Evolutionary conservation across 2,888 invertebrate species (phyloP).

Genomic region (Aphidoletes aphidimyza): DNA sequence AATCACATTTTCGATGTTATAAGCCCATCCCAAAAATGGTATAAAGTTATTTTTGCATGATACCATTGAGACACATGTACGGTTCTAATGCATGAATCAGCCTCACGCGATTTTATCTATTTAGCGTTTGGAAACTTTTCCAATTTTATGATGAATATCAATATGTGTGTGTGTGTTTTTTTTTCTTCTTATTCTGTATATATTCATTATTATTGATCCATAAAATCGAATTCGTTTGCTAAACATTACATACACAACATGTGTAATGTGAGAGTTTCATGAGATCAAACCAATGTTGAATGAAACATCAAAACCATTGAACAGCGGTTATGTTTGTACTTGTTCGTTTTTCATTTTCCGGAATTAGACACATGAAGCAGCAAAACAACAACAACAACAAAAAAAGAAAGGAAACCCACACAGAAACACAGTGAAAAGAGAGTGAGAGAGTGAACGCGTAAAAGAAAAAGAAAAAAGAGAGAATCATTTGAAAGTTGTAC

Average conservation of each 20-base stretch:
- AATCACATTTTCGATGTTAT: not conserved
- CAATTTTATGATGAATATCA: conserved; percentile 53
- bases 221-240: conserved; percentile 13
- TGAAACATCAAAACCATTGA: not conserved
- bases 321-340: not conserved
- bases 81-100: not conserved
- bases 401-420: not conserved
- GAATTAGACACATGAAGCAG: conserved; percentile 15
- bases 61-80: not conserved
- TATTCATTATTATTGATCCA: conserved; percentile 32
- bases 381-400: not conserved
- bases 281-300: too few relatives aligned
- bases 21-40: not conserved
- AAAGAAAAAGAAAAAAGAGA: not conserved
- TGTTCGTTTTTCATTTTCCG: conserved; percentile 3
- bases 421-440: too few relatives aligned
- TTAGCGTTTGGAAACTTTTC: conserved; percentile 12
- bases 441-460: not conserved
- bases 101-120: conserved; percentile 37
- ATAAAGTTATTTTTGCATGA: not conserved
- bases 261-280: not conserved
- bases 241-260: too few relatives aligned
- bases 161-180: not conserved
- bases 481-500: not conserved
- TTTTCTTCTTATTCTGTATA: not conserved